A percentile compares a stretch with the other conserved stretches of the same genome.
phyloP scores from a whole-genome alignment of 2,797 vertebrate species.

The Sarcophilus harrisii region DNA sequence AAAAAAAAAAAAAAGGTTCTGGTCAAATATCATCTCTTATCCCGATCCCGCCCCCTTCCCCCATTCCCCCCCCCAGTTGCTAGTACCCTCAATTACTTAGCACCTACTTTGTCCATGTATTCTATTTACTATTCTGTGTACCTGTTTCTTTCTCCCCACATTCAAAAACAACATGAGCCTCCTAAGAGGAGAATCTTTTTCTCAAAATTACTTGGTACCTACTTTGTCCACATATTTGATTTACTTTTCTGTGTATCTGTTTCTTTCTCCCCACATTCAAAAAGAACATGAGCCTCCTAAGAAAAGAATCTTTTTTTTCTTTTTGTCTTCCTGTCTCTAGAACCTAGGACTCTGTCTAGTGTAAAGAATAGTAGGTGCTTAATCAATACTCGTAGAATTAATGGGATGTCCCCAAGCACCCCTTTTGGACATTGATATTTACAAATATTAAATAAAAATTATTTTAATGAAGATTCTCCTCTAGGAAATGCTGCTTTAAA shows the following conservation, averaged over 20 bases:
- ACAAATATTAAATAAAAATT: conserved; percentile 49
- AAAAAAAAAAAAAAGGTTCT: no score
- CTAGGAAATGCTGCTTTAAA: conserved; percentile 37
- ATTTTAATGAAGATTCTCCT: conserved; percentile 46
- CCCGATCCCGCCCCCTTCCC: background rate
- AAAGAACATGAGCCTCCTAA: background rate
- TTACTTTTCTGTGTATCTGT: background rate
- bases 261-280: background rate
- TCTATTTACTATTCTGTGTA: no score
- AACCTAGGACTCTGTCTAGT: background rate
- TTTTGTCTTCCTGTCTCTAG: background rate
- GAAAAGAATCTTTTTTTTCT: background rate
- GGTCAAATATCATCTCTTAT: background rate
- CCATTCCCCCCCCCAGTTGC: background rate
- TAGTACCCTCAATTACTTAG: background rate
- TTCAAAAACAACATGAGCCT: no score
- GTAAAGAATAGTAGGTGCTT: background rate
- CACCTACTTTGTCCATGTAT: no score
- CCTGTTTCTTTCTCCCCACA: no score
- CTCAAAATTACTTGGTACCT: background rate
- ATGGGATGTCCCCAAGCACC: background rate
- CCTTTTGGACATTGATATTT: background rate
- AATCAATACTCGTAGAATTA: background rate
- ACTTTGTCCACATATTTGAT: background rate
- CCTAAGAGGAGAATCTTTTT: no score